phyloP scores from a whole-genome alignment of 2,797 vertebrate species.

The Triplophysa yarkandensis region DNA sequence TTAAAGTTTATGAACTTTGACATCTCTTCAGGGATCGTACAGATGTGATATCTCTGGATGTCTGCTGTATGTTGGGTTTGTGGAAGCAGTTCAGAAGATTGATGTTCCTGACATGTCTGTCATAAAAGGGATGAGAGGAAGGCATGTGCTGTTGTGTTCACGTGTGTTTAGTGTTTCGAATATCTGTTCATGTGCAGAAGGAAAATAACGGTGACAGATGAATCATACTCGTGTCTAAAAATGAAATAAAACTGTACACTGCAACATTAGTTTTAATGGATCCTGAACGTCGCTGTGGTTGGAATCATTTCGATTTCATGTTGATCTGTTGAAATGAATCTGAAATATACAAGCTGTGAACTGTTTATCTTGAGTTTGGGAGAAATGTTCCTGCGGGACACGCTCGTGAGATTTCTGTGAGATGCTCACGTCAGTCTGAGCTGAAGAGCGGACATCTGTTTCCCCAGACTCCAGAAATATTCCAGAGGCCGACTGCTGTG shows the following conservation, averaged over 20 bases:
- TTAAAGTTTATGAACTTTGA: not conserved
- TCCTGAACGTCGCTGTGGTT: not conserved
- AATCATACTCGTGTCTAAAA: not conserved
- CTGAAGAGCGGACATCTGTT: constrained; percentile 15
- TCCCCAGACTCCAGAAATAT: constrained; percentile 16
- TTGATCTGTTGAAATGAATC: not conserved
- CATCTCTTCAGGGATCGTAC: constrained; percentile 6
- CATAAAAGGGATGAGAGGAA: not conserved
- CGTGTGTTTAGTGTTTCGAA: not conserved
- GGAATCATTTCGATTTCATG: not conserved
- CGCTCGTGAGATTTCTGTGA: not conserved
- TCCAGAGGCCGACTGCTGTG: constrained; percentile 14
- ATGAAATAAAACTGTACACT: not conserved
- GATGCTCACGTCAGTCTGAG: constrained; percentile 19
- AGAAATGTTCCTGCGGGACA: constrained; percentile 5
- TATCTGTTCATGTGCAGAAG: not conserved
- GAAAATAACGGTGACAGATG: not conserved
- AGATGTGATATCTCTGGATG: constrained; percentile 13
- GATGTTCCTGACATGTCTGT: not conserved
- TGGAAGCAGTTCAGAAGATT: constrained; percentile 12
- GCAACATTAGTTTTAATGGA: not conserved
- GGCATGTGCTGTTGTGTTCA: not conserved
- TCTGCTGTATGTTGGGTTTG: constrained; percentile 28
- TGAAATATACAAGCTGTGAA: not conserved
- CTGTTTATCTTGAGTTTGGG: not conserved